A percentile compares a stretch with the other conserved stretches of the same genome.
These are phyloP conservation scores for Tanaodytes sp. DNA, from an alignment of 2,888 invertebrate genomes.

Conservation along the genomic window DNA sequence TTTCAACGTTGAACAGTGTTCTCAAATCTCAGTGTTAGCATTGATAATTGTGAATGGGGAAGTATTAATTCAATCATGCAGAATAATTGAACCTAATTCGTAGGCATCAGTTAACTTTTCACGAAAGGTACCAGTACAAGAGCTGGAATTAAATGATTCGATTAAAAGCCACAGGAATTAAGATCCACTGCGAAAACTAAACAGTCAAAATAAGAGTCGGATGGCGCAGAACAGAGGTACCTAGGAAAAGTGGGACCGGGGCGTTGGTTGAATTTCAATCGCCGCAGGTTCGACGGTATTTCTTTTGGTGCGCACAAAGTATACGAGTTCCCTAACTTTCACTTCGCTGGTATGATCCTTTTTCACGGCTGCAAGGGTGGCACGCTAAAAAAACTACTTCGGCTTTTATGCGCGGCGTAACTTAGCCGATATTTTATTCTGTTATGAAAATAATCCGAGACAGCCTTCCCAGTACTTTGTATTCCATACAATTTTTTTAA, in stretches of 20 bases:
- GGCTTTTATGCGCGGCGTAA: conserved; percentile 31
- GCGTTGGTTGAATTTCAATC: conserved; percentile 62
- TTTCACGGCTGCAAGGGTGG: conserved; percentile 14
- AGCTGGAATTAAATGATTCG: conserved; percentile 70
- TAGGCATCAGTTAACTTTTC: conserved; percentile 67
- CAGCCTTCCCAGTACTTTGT: conserved; percentile 24
- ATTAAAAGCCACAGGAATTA: conserved; percentile 67
- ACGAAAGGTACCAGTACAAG: conserved; percentile 60
- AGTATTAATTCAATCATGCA: conserved; percentile 65
- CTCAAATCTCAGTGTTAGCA: conserved; percentile 7
- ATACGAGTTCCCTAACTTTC: conserved; percentile 50
- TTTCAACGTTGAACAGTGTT: no score
- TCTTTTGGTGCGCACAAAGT: conserved; percentile 42
- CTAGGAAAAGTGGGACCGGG: conserved; percentile 12
- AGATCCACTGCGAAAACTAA: conserved; percentile 61
- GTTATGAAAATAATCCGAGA: conserved; percentile 46
- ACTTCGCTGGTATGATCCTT: conserved; percentile 40
- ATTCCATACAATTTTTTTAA: conserved; percentile 23
- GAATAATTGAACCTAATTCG: conserved; percentile 64
- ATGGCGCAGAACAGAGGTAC: conserved; percentile 14
- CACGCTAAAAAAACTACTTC: conserved; percentile 19
- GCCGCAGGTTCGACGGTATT: conserved; percentile 44
- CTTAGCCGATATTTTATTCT: conserved; percentile 48
- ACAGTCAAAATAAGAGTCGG: conserved; percentile 63
- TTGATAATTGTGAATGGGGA: conserved; percentile 7